These are phyloP conservation scores for Heliconius erato DNA, from an alignment of 2,888 invertebrate species.

Conservation along the genomic window DNA sequence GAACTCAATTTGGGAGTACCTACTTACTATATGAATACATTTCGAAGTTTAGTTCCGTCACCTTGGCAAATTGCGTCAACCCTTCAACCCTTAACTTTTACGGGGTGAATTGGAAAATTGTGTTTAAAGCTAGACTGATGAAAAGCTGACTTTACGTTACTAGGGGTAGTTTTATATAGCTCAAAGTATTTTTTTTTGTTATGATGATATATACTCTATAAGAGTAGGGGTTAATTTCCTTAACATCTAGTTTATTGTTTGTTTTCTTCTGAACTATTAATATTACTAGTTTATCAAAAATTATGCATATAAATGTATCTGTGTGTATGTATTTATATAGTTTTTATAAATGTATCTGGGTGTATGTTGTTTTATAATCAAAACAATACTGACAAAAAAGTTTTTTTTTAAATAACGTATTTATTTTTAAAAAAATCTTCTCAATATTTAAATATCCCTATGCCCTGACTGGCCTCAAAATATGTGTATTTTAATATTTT, in stretches of 20 bases:
- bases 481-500: no score
- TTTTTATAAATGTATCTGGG: no score
- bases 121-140: slow-evolving; percentile 11
- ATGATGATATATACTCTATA: background rate
- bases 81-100: slow-evolving; percentile 29
- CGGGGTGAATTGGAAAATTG: slow-evolving; percentile 28
- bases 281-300: no score
- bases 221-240: background rate
- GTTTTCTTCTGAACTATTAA: background rate
- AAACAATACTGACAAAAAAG: no score
- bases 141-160: slow-evolving; percentile 1
- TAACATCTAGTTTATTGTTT: background rate
- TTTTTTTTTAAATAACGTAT: no score
- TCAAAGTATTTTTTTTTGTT: background rate
- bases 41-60: slow-evolving; percentile 14
- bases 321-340: no score
- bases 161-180: background rate
- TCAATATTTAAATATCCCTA: no score
- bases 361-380: no score
- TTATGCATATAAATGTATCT: no score
- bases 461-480: no score
- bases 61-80: slow-evolving; percentile 24
- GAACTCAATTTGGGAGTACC: background rate
- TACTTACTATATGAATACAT: slow-evolving; percentile 6
- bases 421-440: no score